Base-by-base conservation (phyloP, 2,113 vertebrate species). In the Enhydra lutris region DNA sequence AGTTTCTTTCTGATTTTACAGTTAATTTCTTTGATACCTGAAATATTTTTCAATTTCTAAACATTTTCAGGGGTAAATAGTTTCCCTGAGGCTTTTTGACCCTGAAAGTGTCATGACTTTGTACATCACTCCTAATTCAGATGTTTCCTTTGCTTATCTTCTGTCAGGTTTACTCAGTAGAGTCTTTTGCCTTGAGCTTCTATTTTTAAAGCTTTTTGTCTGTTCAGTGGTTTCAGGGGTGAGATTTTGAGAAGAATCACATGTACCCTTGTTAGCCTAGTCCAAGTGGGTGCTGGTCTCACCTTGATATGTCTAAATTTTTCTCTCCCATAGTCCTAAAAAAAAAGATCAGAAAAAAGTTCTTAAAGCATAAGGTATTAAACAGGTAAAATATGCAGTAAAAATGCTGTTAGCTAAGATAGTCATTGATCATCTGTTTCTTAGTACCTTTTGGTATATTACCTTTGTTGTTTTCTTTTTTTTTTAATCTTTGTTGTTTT, bases 1-100 rank as follows among this genome's bases (percentile, higher is more conserved):
- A 89, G 39, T 9, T 95, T 97, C 96, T 79, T 83, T 34, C 26
- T 97, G 84, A 98, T 98, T 97, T 98, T 97, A 95, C 94, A 78
- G 23, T 93, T 98, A 82, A 92, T 97, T 97, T 93, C 36, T 4
- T 94, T 95, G 97, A 91, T 91, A 97, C 84, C 57, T 84, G 93
- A 39, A 17, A 74, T 8, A 55, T 93, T 97, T 71, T 93, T 96
- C 92, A 97, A 12, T 36, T 98, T 97, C 45, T 74, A 82, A 65
- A 82, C 45, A 10, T 57, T 95, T 98, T 97, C 74, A 76, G 85
- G 73, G 87, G 36, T 90, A 95, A 96, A 96, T 94, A 73, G 88
- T 79, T 97, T 83, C 31, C 50, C 87, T 93, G 39, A 74, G 63
- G 91, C 31, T 95, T 45, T 96, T 36, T 89, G 96, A 69, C 7